These are phyloP conservation scores for Andricus curvator DNA, from an alignment of 2,888 invertebrate species.

Conservation along the genomic window DNA sequence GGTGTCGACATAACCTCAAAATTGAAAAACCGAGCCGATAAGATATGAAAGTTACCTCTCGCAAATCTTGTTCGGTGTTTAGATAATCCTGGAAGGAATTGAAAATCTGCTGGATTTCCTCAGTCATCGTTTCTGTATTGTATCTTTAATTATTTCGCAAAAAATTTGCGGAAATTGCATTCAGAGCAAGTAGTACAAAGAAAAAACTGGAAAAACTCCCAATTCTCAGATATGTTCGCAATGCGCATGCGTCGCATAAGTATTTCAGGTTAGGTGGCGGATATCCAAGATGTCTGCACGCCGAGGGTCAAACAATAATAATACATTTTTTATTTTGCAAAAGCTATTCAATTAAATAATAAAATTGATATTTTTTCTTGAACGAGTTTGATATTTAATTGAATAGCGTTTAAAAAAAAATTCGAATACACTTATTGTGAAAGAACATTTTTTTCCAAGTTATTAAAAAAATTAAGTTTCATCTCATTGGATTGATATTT, in stretches of 20 bases:
- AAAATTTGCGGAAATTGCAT: not conserved
- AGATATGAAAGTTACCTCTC: slow-evolving; percentile 83
- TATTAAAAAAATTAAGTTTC: too few species aligned
- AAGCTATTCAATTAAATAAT: too few species aligned
- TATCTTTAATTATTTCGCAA: not conserved
- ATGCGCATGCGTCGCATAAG: too few species aligned
- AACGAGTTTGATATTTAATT: too few species aligned
- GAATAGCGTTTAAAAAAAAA: not conserved
- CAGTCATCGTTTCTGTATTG: slow-evolving; percentile 73
- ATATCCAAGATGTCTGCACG: too few species aligned
- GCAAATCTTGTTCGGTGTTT: slow-evolving; percentile 87
- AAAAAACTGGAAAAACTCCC: not conserved
- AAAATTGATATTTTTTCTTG: accelerated
- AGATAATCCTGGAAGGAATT: slow-evolving; percentile 88
- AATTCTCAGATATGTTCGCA: too few species aligned
- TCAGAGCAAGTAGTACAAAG: not conserved
- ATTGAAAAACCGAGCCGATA: not conserved
- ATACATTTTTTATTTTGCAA: too few species aligned
- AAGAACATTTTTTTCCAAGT: too few species aligned
- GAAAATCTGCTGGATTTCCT: slow-evolving; percentile 83
- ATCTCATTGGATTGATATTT: too few species aligned
- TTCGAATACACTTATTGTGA: too few species aligned
- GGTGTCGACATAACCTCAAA: slow-evolving; percentile 11
- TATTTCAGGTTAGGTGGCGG: too few species aligned
- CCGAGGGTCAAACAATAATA: too few species aligned